Percentiles rank a stretch among this genome's conserved stretches.
Conservation (phyloP, 92 coral and sea anemone species). For the Epizoanthus ramosus region DNA sequence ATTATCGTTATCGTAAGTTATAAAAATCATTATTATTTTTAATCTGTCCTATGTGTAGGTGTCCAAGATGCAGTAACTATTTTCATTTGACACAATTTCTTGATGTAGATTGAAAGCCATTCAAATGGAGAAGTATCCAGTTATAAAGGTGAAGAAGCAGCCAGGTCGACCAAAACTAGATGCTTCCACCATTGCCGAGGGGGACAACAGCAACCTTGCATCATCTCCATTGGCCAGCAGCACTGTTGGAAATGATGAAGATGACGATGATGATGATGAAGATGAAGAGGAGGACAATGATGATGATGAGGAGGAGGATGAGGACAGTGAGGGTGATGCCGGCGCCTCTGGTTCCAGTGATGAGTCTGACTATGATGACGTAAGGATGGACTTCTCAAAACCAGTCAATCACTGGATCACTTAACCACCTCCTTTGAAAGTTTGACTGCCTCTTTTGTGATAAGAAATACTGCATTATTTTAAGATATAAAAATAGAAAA, state of each 20-base stretch:
- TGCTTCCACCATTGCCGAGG: constrained; percentile 51
- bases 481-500: no score
- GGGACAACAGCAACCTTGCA: constrained; percentile 70
- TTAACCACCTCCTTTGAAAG: no score
- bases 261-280: constrained; percentile 77
- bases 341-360: constrained; percentile 89
- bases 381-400: constrained; percentile 4
- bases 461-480: no score
- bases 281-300: constrained; percentile 91
- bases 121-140: constrained; percentile 95
- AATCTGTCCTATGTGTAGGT: no score
- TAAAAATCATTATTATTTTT: neutral
- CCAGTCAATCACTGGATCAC: neutral
- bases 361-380: constrained; percentile 85
- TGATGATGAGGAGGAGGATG: constrained; percentile 90
- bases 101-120: constrained; percentile 79
- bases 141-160: constrained; percentile 91
- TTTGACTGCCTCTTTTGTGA: no score
- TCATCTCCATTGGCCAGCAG: constrained; percentile 66
- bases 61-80: neutral
- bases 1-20: neutral
- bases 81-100: neutral
- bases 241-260: constrained; percentile 80
- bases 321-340: constrained; percentile 90
- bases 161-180: constrained; percentile 85